These are phyloP conservation scores for Taenioides sp. DNA, from an alignment of 2,797 vertebrate genomes.

Conservation along the genomic window DNA sequence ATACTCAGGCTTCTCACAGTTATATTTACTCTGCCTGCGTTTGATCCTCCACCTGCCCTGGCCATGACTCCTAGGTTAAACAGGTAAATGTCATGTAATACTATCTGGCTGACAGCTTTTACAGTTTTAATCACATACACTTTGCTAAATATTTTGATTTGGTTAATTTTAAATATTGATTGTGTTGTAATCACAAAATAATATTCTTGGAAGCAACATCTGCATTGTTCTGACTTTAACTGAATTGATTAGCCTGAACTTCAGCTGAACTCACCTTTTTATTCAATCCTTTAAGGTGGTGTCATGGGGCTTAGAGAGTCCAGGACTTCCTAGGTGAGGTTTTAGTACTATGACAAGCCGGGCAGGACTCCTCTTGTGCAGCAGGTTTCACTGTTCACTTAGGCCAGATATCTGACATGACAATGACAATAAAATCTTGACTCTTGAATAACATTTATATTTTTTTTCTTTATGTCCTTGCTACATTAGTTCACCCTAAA, in stretches of 20 bases:
- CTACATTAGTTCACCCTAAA: too few relatives aligned
- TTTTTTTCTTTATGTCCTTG: too few relatives aligned
- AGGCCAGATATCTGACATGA: conserved; percentile 46
- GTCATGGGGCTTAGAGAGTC: neutral
- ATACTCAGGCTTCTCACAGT: conserved; percentile 16
- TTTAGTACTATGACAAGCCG: conserved; percentile 18
- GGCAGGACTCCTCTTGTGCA: conserved; percentile 33
- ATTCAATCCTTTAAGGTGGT: neutral
- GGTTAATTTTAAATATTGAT: neutral
- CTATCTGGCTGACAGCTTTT: conserved; percentile 22
- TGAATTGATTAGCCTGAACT: neutral
- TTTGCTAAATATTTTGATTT: neutral
- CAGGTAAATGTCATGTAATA: conserved; percentile 15
- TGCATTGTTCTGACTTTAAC: neutral
- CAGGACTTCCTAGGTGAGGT: neutral
- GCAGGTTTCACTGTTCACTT: conserved; percentile 56
- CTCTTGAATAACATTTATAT: too few relatives aligned
- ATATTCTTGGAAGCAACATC: neutral
- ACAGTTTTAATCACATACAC: neutral
- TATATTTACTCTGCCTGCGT: conserved; percentile 28
- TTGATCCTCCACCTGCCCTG: conserved; percentile 27
- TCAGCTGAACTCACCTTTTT: neutral
- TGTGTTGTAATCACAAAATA: neutral
- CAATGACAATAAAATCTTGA: too few relatives aligned
- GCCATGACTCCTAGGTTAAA: conserved; percentile 28